Base-by-base conservation (phyloP, 1,140 invertebrate species). In the Drosophila gunungcola region DNA sequence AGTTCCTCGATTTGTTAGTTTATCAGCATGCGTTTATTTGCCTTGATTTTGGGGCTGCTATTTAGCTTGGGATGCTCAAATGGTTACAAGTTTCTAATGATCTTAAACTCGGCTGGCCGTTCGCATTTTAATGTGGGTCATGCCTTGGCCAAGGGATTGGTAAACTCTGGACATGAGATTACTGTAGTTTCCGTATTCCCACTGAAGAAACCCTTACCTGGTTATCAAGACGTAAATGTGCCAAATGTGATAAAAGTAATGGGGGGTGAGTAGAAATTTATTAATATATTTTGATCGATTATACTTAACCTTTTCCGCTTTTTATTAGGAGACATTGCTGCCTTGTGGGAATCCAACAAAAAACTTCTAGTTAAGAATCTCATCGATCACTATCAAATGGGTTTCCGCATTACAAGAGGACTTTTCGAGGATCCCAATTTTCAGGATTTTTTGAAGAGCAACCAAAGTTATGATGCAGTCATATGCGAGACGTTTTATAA, bases 121-220 rank as follows among this genome's bases (percentile, higher is more conserved):
- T 95, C 94, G 54, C 95, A 95, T 70, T 94, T 93, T 32, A 92
- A 93, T 51, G 90, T 94, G 45, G 94, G 94, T 16, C 93, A 93
- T 10, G 82, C 90, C 0, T 49, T 95, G 34, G 92, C 94, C 72
- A 93, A 93, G 56, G 94, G 91, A 4, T 69, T 95, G 10, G 94
- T 93, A 0, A 73, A 58, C 4, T 91, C 88, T 36, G 94, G 94
- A 11, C 94, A 95, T 68, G 80, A 94, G 7, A 92, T 95, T 1
- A 94, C 94, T 3, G 85, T 95, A 2, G 80, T 94, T 0, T 94
- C 93, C 56, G 72, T 93, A 1, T 94, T 93, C 77, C 92, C 93
- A 0, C 78, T 92, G 7, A 93, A 93, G 36, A 81, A 82, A 21
- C 84, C 92, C 3, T 61, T 93, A 3, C 77, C 91, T 0, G 94